Conservation (phyloP, 2,888 invertebrate species). For the Rotaria macrura region DNA sequence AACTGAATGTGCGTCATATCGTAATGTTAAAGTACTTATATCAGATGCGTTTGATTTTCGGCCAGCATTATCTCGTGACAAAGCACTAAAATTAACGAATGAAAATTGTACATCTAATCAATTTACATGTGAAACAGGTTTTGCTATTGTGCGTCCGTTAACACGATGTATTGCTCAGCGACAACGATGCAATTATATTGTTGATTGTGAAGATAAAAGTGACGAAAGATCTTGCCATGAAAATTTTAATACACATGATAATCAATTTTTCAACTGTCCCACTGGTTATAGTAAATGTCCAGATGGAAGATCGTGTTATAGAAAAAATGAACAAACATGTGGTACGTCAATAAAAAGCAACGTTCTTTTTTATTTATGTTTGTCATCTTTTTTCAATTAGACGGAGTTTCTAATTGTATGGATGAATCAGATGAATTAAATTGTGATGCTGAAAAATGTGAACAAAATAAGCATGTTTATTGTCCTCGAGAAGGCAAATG, state of each 20-base stretch:
- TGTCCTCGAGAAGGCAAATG: neutral
- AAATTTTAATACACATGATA: neutral
- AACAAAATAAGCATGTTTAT: neutral
- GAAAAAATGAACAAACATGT: constrained; percentile 8
- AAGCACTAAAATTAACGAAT: neutral
- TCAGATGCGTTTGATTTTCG: neutral
- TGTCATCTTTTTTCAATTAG: neutral
- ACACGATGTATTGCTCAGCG: neutral
- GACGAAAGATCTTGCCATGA: neutral
- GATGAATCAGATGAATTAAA: neutral
- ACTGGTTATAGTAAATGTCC: neutral
- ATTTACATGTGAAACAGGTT: neutral
- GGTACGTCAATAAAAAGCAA: neutral
- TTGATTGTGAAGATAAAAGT: constrained; percentile 20
- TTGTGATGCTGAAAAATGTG: neutral
- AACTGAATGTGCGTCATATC: neutral
- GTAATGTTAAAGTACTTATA: neutral
- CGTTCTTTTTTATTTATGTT: neutral
- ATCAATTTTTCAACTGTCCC: neutral
- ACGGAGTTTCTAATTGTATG: constrained; percentile 10
- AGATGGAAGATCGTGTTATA: neutral
- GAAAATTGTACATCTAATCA: neutral
- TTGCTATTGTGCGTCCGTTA: neutral
- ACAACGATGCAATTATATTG: neutral
- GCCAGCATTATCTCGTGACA: too few species aligned